Percentiles rank a stretch among this genome's conserved stretches.
These are phyloP conservation scores for Cataglyphis hispanica DNA, from an alignment of 1,140 invertebrate genomes.

Conservation along the genomic window DNA sequence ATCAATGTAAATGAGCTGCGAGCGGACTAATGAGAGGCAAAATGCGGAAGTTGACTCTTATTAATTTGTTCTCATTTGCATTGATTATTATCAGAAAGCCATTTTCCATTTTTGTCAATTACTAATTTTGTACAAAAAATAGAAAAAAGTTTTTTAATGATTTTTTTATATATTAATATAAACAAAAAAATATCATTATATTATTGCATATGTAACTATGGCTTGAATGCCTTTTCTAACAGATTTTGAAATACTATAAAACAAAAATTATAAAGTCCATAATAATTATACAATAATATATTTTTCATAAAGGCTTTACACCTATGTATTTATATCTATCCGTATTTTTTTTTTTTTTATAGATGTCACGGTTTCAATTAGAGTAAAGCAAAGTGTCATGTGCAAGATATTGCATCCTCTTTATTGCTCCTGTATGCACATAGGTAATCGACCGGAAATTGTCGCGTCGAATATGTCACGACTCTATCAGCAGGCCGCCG, in stretches of 20 bases:
- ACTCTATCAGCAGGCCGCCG: constrained; percentile 89
- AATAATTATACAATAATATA: background rate
- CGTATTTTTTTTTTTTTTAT: constrained; percentile 45
- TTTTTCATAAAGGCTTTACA: background rate
- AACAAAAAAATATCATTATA: background rate
- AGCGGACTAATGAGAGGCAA: no score
- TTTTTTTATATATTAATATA: background rate
- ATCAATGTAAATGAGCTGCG: no score
- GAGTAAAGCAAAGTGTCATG: constrained; percentile 89
- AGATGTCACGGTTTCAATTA: constrained; percentile 91
- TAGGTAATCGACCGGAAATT: constrained; percentile 86
- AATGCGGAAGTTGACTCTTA: background rate
- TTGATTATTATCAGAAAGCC: no score
- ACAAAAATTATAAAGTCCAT: no score
- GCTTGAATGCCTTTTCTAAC: background rate
- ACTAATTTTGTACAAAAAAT: background rate
- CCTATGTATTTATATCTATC: background rate
- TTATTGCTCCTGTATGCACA: constrained; percentile 92
- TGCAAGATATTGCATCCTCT: constrained; percentile 90
- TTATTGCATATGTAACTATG: background rate
- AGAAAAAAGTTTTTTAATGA: background rate
- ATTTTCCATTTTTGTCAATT: background rate
- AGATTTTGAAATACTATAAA: background rate
- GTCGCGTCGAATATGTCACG: constrained; percentile 87
- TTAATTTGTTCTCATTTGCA: no score